These are phyloP conservation scores for Ciconia stormi DNA, from an alignment of 2,113 vertebrate species.

Conservation along the genomic window DNA sequence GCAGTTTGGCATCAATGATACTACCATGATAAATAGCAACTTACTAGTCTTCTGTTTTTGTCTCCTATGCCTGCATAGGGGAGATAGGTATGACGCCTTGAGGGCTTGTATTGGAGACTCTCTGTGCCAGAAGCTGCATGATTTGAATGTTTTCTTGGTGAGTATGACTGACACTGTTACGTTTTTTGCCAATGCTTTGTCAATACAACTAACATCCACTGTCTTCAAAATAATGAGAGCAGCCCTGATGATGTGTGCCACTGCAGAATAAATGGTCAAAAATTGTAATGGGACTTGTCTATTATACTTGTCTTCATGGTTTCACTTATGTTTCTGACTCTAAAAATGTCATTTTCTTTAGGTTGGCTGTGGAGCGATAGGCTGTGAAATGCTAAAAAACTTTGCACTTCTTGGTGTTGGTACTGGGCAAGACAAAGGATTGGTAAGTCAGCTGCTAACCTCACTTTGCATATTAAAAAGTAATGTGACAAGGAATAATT, in stretches of 20 bases:
- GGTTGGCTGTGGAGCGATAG: conserved; percentile 98
- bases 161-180: conserved; percentile 41
- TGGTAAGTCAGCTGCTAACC: conserved; percentile 66
- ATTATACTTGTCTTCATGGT: background rate
- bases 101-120: conserved; percentile 90
- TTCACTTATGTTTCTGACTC: background rate
- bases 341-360: conserved; percentile 47
- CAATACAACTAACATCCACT: background rate
- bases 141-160: conserved; percentile 92
- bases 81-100: conserved; percentile 93
- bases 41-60: background rate
- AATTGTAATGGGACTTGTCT: background rate
- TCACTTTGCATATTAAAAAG: background rate
- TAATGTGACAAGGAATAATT: background rate
- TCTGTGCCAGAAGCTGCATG: conserved; percentile 87
- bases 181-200: background rate
- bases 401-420: conserved; percentile 94
- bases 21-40: background rate
- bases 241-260: background rate
- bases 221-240: background rate
- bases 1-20: background rate
- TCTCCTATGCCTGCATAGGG: conserved; percentile 63
- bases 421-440: conserved; percentile 76
- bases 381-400: conserved; percentile 99
- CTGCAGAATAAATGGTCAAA: background rate